phyloP scores from a whole-genome alignment of 2,888 invertebrate species.

The Listrodromus nycthemerus region DNA sequence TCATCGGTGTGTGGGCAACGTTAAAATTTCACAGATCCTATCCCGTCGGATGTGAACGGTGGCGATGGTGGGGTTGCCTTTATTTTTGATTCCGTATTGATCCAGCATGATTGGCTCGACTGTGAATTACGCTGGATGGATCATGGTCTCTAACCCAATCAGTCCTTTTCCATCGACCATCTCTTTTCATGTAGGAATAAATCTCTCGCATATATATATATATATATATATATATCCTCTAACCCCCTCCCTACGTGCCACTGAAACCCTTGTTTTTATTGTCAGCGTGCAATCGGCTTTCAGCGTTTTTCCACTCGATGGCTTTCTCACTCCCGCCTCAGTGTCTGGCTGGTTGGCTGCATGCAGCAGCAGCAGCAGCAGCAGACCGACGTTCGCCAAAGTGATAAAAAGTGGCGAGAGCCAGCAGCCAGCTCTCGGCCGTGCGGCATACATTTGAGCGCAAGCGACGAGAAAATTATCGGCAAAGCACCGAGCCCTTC shows the following conservation, averaged over 20 bases:
- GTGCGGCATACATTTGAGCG: slow-evolving; percentile 43
- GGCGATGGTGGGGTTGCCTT: neutral
- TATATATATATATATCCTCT: too few species aligned
- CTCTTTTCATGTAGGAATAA: slow-evolving; percentile 6
- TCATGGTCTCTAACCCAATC: slow-evolving; percentile 15
- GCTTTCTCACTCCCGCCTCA: slow-evolving; percentile 42
- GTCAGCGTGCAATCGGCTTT: slow-evolving; percentile 59
- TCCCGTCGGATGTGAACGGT: neutral
- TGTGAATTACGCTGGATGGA: slow-evolving; percentile 39
- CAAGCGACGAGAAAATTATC: slow-evolving; percentile 59
- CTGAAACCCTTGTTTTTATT: slow-evolving; percentile 56
- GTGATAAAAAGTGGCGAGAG: slow-evolving; percentile 53
- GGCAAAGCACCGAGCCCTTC: slow-evolving; percentile 35
- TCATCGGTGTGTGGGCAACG: neutral
- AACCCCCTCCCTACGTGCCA: neutral
- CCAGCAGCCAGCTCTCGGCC: slow-evolving; percentile 31
- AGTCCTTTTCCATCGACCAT: neutral
- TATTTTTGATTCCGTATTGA: slow-evolving; percentile 1
- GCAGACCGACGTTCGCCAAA: slow-evolving; percentile 33
- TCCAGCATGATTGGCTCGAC: neutral
- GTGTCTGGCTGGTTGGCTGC: slow-evolving; percentile 1
- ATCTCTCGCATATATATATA: neutral
- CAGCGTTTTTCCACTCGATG: slow-evolving; percentile 38
- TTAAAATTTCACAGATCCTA: slow-evolving; percentile 44
- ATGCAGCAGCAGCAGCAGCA: slow-evolving; percentile 12